phyloP scores from a whole-genome alignment of 2,888 invertebrate species.

The Monoplex corrugatus region DNA sequence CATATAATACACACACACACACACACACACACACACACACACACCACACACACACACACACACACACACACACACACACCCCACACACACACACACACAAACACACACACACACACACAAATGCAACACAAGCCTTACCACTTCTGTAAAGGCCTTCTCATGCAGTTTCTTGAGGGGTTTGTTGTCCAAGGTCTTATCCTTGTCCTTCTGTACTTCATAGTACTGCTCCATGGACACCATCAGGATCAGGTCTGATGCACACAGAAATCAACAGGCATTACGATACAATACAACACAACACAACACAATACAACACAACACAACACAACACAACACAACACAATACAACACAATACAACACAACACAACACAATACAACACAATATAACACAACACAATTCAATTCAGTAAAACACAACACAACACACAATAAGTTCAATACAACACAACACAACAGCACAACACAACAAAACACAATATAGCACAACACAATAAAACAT shows the following conservation, averaged over 20 bases:
- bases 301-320: too few relatives aligned
- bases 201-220: slow-evolving; percentile 61
- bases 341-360: too few relatives aligned
- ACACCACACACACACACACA: slow-evolving; percentile 23
- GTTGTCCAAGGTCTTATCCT: slow-evolving; percentile 68
- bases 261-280: too few relatives aligned
- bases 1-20: not conserved
- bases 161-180: slow-evolving; percentile 73
- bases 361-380: too few relatives aligned
- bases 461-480: too few relatives aligned
- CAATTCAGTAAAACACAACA: not conserved
- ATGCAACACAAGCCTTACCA: slow-evolving; percentile 64
- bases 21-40: slow-evolving; percentile 8
- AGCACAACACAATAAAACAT: too few relatives aligned
- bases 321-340: too few relatives aligned
- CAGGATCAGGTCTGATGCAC: slow-evolving; percentile 70
- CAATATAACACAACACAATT: not conserved
- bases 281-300: too few relatives aligned
- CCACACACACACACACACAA: slow-evolving; percentile 16
- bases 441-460: too few relatives aligned
- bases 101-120: not conserved
- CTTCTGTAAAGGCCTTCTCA: slow-evolving; percentile 76
- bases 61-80: slow-evolving; percentile 3
- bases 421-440: slow-evolving; percentile 59
- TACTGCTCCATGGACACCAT: slow-evolving; percentile 69